These are phyloP conservation scores for Ricordea florida DNA, from an alignment of 92 coral and sea anemone species.

Conservation along the genomic window DNA sequence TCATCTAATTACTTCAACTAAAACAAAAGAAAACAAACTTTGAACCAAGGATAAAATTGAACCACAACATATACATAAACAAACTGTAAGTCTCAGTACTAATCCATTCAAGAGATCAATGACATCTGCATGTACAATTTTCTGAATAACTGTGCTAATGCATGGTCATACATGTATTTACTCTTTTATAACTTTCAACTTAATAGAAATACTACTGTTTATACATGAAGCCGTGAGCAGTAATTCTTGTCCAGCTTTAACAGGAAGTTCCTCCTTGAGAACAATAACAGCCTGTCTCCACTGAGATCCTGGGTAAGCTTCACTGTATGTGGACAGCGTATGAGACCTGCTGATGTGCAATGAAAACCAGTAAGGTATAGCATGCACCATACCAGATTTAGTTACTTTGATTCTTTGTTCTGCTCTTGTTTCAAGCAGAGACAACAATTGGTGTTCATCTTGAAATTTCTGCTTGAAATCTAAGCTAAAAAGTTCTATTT, in stretches of 20 bases:
- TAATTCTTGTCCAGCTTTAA: conserved; percentile 72
- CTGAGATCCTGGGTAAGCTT: conserved; percentile 74
- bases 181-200: not conserved
- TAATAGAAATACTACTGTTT: conserved; percentile 67
- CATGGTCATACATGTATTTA: not conserved
- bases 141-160: too few relatives aligned
- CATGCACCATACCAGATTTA: conserved; percentile 74
- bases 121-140: too few relatives aligned
- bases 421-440: conserved; percentile 57
- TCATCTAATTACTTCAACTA: too few relatives aligned
- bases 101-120: too few relatives aligned
- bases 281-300: conserved; percentile 92
- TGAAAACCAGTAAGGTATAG: conserved; percentile 87
- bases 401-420: conserved; percentile 59
- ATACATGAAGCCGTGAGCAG: conserved; percentile 70
- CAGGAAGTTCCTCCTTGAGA: conserved; percentile 60
- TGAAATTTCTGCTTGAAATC: conserved; percentile 60
- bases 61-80: too few relatives aligned
- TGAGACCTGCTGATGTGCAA: conserved; percentile 46
- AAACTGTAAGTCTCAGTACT: too few relatives aligned
- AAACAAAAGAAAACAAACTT: too few relatives aligned
- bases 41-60: too few relatives aligned
- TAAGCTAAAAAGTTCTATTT: conserved; percentile 57
- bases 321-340: conserved; percentile 68
- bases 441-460: conserved; percentile 62